Base-by-base conservation (phyloP, 1,140 invertebrate genomes). In the Magallana ariakensis region DNA sequence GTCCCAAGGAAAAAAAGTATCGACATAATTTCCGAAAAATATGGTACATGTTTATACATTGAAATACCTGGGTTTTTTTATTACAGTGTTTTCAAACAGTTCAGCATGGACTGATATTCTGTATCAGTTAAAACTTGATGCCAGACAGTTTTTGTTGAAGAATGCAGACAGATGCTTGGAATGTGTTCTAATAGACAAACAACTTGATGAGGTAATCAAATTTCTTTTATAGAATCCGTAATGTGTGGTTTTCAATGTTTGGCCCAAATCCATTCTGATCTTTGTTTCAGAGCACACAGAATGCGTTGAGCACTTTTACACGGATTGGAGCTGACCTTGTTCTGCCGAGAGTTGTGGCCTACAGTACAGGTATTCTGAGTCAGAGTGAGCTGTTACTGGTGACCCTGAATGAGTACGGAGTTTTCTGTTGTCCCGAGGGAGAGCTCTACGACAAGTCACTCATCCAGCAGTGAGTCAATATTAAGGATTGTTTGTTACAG, bases 381-480 rank as follows among this genome's bases (percentile, higher is more conserved):
- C 96, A 97, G 92, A 93, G 96, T 0, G 96, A 96, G 82, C 96
- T 98, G 87, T 94, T 96, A n/a, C 95, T 96, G 88, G 96, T 99
- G 15, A 97, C 97, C 0, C 96, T 97, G 89, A 97, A 98, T 88
- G 98, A 99, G 92, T 98, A 98, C 95, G 97, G 97, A 90, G 98
- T 97, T 13, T 99, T 97, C 95, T 95, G 97, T 58, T 98, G 97
- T 33, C 97, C 98, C 1, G 97, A 98, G 87, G 98, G 97, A 46
- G 97, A 98, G 92, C 95, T 99, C 0, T 99, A 97, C 93, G 98
- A 99, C 94, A 98, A 97, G 94, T 97, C 96, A 92, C 96, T 98
- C 2, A 95, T 99, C 84, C 97, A 98, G 9, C 96, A 96, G 97
- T 97, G 92, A 95, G 95, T 70, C 2, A 80, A 22, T 81, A 60